Conservation (phyloP, 2,888 invertebrate genomes). For the Lepidochitona cinerea region DNA sequence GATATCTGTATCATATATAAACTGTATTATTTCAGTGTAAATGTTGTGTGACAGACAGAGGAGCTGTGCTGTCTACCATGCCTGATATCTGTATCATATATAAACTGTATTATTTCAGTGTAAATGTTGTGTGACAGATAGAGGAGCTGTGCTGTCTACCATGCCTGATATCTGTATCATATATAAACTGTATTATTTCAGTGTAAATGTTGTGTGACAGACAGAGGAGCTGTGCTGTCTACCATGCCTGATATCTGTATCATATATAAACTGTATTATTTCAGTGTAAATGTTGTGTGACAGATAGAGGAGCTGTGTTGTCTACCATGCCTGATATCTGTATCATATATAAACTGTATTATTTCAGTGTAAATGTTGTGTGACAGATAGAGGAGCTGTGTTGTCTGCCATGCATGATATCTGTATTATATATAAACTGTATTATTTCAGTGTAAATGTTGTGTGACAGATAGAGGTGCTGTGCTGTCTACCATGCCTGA, state of each 20-base stretch:
- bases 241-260: background rate
- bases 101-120: background rate
- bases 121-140: background rate
- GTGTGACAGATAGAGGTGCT: slow-evolving; percentile 77
- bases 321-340: slow-evolving; percentile 86
- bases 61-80: background rate
- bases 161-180: background rate
- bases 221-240: background rate
- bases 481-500: slow-evolving; percentile 83
- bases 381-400: slow-evolving; percentile 77
- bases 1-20: background rate
- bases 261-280: no score
- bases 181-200: no score
- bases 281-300: slow-evolving; percentile 85
- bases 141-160: background rate
- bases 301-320: slow-evolving; percentile 76
- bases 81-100: background rate
- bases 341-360: slow-evolving; percentile 81
- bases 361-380: slow-evolving; percentile 84
- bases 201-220: background rate
- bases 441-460: slow-evolving; percentile 82
- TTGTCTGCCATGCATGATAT: slow-evolving; percentile 80
- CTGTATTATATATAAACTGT: background rate
- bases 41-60: background rate
- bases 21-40: background rate